These are phyloP conservation scores for Anoncus sp. DNA, from an alignment of 2,888 invertebrate species.

Conservation along the genomic window DNA sequence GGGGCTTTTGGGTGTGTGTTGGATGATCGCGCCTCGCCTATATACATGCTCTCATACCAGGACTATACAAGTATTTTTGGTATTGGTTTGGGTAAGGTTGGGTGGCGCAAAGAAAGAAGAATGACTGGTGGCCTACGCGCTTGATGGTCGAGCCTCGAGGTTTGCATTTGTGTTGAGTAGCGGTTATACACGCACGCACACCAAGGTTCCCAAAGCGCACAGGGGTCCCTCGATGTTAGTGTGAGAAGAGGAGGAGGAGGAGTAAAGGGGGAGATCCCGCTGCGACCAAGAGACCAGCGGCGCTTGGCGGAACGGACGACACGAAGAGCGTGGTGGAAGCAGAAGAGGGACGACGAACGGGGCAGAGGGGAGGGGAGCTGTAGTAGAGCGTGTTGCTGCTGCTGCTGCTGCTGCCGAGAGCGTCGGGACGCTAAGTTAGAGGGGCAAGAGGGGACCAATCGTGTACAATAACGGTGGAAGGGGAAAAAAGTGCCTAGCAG, in stretches of 20 bases:
- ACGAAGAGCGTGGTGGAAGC: constrained; percentile 28
- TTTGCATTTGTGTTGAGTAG: constrained; percentile 36
- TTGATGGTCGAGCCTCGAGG: constrained; percentile 65
- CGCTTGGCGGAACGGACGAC: constrained; percentile 57
- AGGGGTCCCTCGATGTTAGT: constrained; percentile 26
- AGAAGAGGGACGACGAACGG: constrained; percentile 21
- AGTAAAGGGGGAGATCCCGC: constrained; percentile 34
- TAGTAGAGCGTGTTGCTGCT: constrained; percentile 58
- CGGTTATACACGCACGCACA: background rate
- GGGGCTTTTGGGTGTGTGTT: constrained; percentile 36
- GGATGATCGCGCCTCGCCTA: constrained; percentile 5
- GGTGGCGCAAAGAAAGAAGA: constrained; percentile 76
- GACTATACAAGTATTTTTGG: constrained; percentile 42
- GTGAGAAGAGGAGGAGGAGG: constrained; percentile 35
- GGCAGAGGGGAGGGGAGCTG: constrained; percentile 28
- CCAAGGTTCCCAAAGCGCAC: constrained; percentile 3
- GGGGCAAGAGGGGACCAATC: constrained; percentile 52
- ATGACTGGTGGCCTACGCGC: constrained; percentile 76
- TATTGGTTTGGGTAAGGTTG: constrained; percentile 70
- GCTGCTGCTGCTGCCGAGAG: constrained; percentile 58
- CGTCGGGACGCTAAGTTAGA: constrained; percentile 51
- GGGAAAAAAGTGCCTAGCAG: constrained; percentile 72
- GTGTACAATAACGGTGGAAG: constrained; percentile 43
- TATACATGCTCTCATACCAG: constrained; percentile 17
- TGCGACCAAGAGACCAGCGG: constrained; percentile 60